Conservation (phyloP, 2,888 invertebrate species). For the Odontothrips loti region DNA sequence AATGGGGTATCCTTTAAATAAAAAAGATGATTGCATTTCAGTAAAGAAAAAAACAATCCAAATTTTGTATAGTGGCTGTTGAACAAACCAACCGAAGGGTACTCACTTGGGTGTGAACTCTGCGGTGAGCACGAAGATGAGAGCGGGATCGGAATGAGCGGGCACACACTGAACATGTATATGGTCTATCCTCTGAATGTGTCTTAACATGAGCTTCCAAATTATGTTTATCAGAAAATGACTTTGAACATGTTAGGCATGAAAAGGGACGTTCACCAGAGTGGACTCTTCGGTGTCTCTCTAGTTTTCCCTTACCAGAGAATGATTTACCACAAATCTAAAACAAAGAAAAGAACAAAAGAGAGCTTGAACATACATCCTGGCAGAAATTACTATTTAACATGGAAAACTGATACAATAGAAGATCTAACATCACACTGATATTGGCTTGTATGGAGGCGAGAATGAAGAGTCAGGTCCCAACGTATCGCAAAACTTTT, state of each 20-base stretch:
- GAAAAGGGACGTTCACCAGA: conserved; percentile 7
- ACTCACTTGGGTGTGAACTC: background rate
- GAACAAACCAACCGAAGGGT: background rate
- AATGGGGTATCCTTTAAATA: background rate
- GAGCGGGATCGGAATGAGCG: background rate
- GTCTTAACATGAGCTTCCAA: background rate
- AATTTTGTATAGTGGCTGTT: no score
- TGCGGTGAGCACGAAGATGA: conserved; percentile 5
- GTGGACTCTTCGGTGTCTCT: background rate
- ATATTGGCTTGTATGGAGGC: background rate
- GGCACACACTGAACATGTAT: background rate
- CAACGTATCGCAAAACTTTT: conserved; percentile 5
- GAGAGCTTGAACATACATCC: background rate
- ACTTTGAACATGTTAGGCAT: background rate
- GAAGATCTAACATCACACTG: background rate
- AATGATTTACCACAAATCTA: conserved; percentile 18
- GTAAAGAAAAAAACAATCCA: no score
- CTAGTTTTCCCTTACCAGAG: background rate
- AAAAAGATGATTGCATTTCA: background rate
- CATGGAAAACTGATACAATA: no score
- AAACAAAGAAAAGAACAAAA: background rate
- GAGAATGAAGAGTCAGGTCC: background rate
- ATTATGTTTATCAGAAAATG: conserved; percentile 3
- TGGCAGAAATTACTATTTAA: background rate
- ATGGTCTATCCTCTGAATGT: background rate